Evolutionary conservation across 2,888 invertebrate species (phyloP), one percentile per base, ranked within the genome.

Genomic region (Cyclophora albipunctata): DNA sequence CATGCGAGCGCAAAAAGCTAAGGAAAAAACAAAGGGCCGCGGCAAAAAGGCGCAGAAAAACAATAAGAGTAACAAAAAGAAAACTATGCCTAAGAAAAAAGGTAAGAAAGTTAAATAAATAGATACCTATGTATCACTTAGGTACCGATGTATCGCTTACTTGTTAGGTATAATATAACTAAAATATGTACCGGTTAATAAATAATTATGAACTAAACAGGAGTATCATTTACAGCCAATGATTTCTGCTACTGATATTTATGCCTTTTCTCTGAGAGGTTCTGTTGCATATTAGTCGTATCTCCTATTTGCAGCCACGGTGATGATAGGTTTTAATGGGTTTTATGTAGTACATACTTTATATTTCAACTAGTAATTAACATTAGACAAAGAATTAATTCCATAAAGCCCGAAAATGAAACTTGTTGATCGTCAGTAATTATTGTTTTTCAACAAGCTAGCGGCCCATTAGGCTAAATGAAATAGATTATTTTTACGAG

Each of bases 1-100:
- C 77, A 85, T 94, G 69, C 90, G 94, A 55, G 92, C 94, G 0
- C 84, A 91, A 62, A 92, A 92, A 74, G 84, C 89, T 7, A 91
- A 90, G 70, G 91, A 90, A 73, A 92, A 91, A 79, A 91, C 90
- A 40, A 90, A 78, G 67, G 87, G 84, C 45, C 86, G 87, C 53
- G 78, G 83, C 42, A 89, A 86, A 60, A 86, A 82, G 53, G 75
- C 67, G 42, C 74, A 71, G 49, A 59, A 66, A 47, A 67, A 64
- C 49, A 51, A 54, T 44, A 57, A 56, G 71, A 71, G 60, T 57
- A 73, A 69, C 51, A 60, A 60, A 57, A 69, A 61, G 53, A 66
- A 64, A 54, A 55, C 62, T 34, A 63, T 67, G 42, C 64, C 67
- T 51, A 67, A 71, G 59, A 83, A 79, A 66, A 82, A 79, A 66